These are phyloP conservation scores for Cremastobaeus sp. DNA, from an alignment of 2,888 invertebrate genomes.

Conservation along the genomic window DNA sequence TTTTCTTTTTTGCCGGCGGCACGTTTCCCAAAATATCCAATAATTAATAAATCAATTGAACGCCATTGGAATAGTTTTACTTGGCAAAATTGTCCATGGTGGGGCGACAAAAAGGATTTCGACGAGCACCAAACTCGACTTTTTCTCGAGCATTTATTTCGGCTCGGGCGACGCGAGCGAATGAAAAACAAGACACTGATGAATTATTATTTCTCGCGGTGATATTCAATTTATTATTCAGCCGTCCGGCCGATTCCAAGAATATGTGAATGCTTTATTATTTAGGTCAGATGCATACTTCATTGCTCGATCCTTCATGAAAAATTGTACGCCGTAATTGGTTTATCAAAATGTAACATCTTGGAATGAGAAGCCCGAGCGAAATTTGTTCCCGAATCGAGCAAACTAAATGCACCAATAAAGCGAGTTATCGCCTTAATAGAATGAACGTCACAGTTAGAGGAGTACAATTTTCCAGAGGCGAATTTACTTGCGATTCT, in stretches of 20 bases:
- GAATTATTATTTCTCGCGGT: slow-evolving; percentile 57
- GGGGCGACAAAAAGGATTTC: neutral
- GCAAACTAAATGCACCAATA: slow-evolving; percentile 30
- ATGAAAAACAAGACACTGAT: slow-evolving; percentile 48
- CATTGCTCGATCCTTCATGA: slow-evolving; percentile 43
- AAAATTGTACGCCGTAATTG: slow-evolving; percentile 56
- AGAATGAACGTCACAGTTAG: slow-evolving; percentile 1
- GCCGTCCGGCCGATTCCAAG: slow-evolving; percentile 32
- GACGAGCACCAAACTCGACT: slow-evolving; percentile 9
- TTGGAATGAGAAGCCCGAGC: slow-evolving; percentile 31
- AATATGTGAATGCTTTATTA: slow-evolving; percentile 57
- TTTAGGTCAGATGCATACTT: slow-evolving; percentile 58
- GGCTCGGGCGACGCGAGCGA: slow-evolving; percentile 4
- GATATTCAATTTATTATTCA: slow-evolving; percentile 59
- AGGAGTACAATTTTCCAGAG: slow-evolving; percentile 6
- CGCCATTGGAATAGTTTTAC: too few species aligned
- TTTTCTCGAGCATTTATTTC: slow-evolving; percentile 29
- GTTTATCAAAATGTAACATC: slow-evolving; percentile 59
- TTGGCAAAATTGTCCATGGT: too few species aligned
- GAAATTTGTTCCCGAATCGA: slow-evolving; percentile 41
- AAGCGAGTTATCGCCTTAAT: slow-evolving; percentile 31
- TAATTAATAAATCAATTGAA: too few species aligned
- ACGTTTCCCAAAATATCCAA: too few species aligned
- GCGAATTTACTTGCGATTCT: neutral
- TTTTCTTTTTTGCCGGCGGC: too few species aligned